Evolutionary conservation across 2,113 vertebrate genomes (phyloP), one percentile per base, ranked within the genome.

Genomic region (Cololabis saira): DNA sequence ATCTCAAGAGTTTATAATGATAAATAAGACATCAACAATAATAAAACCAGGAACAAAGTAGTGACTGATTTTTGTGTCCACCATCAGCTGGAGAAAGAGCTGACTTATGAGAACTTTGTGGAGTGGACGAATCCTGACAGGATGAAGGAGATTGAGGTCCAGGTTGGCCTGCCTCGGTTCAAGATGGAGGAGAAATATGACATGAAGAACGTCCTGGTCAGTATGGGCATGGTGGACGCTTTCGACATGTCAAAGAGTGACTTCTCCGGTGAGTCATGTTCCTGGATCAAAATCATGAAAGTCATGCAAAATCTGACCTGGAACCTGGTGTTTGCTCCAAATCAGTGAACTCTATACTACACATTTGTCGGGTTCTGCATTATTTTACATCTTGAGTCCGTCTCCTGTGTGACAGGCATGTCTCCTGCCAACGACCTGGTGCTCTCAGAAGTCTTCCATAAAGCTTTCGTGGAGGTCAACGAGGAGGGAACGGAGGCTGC

Each of bases 401-500:
- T 27, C 12, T 58, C 14, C 12, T 60, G 2, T 58, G 42, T 60
- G 12, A 54, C 81, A 98, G 92, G 91, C 61, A 96, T 97, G 93
- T 94, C 95, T 40, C 71, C 30, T 0, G 82, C 24, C n/a, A 87
- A 91, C 1, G 85, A 95, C 52, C 85, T 98, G 52, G 82, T 85
- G 10, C 71, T 98, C 71, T 97, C 95, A 10, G 66, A 95, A 27
- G 92, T 97, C 30, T 81, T 95, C 76, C 96, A 98, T 84, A 96
- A 96, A 76, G 87, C 95, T 42, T 95, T 95, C 24, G 85, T 96
- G 43, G 96, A 97, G 42, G 91, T 98, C 55, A 97, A 93, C 7
- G 96, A 98, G 76, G 93, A 96, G 78, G 96, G 96, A 12, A 97
- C 95, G 0, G 94, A 98, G 76, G 95, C 96, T 0, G 89, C 94